Conservation (phyloP, 2,888 invertebrate species). For the Rhimphoctona megacephalus region DNA sequence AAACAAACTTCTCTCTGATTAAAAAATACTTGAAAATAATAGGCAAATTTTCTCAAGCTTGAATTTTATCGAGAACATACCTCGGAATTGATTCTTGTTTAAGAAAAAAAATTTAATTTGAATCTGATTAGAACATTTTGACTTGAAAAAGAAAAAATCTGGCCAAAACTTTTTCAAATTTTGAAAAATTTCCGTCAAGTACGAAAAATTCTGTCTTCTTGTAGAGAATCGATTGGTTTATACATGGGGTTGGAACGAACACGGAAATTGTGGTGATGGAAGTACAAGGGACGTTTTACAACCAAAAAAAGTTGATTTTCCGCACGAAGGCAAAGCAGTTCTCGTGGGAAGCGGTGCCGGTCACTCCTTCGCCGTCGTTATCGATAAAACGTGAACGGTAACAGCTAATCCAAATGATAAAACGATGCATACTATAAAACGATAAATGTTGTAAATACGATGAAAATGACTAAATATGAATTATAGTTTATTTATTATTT, state of each 20-base stretch:
- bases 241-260: conserved; percentile 97
- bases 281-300: conserved; percentile 84
- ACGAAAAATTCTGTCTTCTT: neutral
- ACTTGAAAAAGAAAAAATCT: too few species aligned
- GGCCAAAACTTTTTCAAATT: too few species aligned
- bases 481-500: neutral
- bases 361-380: conserved; percentile 83
- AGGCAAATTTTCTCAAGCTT: too few species aligned
- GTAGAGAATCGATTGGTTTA: conserved; percentile 88
- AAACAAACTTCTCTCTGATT: too few species aligned
- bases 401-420: neutral
- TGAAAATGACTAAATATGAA: neutral
- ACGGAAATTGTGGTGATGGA: conserved; percentile 93
- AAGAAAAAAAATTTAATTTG: too few species aligned
- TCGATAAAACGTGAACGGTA: conserved; percentile 47
- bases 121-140: too few species aligned
- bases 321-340: conserved; percentile 67
- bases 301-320: conserved; percentile 83
- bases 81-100: too few species aligned
- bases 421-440: neutral
- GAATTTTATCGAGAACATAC: too few species aligned
- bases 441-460: neutral
- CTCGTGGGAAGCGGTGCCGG: conserved; percentile 83
- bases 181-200: neutral
- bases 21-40: too few species aligned